phyloP scores from a whole-genome alignment of 2,113 vertebrate species.

The Taurulus bubalis region DNA sequence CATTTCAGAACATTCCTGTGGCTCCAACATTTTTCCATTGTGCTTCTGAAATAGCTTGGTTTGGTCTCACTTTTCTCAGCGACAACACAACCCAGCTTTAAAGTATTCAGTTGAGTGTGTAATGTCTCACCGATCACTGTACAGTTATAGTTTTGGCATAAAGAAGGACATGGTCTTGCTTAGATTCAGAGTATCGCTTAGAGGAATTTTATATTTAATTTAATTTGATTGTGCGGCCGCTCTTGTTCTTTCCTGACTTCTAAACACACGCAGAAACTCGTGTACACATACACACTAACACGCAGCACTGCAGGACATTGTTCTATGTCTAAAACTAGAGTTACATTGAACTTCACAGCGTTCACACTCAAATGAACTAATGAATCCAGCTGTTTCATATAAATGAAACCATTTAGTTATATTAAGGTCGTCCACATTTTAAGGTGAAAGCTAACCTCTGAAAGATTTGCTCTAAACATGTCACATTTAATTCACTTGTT shows the following conservation, averaged over 20 bases:
- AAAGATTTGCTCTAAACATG: neutral
- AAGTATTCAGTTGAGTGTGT: neutral
- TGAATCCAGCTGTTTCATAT: slow-evolving; percentile 24
- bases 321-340: neutral
- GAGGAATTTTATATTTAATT: slow-evolving; percentile 51
- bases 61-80: neutral
- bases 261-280: neutral
- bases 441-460: slow-evolving; percentile 13
- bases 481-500: slow-evolving; percentile 9
- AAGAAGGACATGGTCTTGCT: slow-evolving; percentile 5
- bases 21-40: no score
- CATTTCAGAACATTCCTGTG: no score
- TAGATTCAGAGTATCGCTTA: slow-evolving; percentile 1
- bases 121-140: neutral
- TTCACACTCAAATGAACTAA: slow-evolving; percentile 6
- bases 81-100: neutral
- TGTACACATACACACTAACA: neutral
- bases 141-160: neutral
- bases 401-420: slow-evolving; percentile 21
- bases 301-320: neutral
- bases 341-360: neutral
- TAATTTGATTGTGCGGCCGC: neutral
- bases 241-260: neutral
- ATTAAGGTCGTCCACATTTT: slow-evolving; percentile 33
- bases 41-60: slow-evolving; percentile 1